Evolutionary conservation across 2,888 invertebrate genomes (phyloP).

Genomic region (Lydus trimaculatus): DNA sequence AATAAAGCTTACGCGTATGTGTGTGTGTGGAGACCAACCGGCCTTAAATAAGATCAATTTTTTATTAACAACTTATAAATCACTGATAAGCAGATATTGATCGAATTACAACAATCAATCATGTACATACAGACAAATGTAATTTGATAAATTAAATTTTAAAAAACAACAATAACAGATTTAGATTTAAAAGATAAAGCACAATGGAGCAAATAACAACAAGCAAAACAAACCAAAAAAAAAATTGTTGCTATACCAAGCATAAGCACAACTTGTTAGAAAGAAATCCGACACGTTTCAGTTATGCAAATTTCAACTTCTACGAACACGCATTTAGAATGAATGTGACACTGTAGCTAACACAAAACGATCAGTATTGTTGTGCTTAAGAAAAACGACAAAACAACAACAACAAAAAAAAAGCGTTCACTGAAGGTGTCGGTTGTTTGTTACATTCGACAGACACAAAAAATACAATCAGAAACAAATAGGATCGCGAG

Average conservation of each 20-base stretch:
- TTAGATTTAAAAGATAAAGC: not conserved
- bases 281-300: slow-evolving; percentile 6
- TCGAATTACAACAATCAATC: not conserved
- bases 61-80: too few relatives aligned
- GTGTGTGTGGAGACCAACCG: too few relatives aligned
- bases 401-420: not conserved
- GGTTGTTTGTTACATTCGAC: slow-evolving; percentile 2
- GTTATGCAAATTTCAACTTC: slow-evolving; percentile 2
- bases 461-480: not conserved
- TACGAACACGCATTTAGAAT: not conserved
- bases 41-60: too few relatives aligned
- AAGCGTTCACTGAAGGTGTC: not conserved
- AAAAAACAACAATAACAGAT: not conserved
- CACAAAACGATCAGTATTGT: not conserved
- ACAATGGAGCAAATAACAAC: not conserved
- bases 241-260: not conserved
- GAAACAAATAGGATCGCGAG: not conserved
- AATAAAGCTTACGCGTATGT: too few relatives aligned
- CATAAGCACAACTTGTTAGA: not conserved
- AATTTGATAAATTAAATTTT: not conserved
- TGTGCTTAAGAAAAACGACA: not conserved
- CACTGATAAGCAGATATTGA: not conserved
- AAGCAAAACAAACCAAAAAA: too few relatives aligned
- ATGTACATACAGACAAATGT: not conserved
- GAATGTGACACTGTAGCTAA: not conserved